Evolutionary conservation across 92 coral and sea anemone species (phyloP).

Genomic region (Bergia sp.): DNA sequence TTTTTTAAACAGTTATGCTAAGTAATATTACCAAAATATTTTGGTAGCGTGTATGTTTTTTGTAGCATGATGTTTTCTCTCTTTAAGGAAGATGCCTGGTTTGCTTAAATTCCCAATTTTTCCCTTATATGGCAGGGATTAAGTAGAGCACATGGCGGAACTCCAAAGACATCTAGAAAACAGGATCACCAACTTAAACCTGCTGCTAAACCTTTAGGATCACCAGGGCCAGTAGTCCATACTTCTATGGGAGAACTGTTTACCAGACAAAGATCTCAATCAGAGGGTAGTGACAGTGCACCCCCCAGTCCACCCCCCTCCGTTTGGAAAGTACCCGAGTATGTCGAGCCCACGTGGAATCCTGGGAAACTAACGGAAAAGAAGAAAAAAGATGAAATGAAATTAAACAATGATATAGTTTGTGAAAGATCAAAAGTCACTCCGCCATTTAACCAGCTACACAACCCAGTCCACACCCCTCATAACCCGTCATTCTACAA

Average conservation of each 20-base stretch:
- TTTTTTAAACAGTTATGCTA: too few species aligned
- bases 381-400: constrained; percentile 53
- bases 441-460: constrained; percentile 93
- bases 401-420: constrained; percentile 90
- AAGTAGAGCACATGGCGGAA: constrained; percentile 43
- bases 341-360: constrained; percentile 96
- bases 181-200: constrained; percentile 64
- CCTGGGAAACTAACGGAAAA: constrained; percentile 80
- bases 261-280: constrained; percentile 71
- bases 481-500: constrained; percentile 68
- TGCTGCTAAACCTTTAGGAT: constrained; percentile 51
- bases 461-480: constrained; percentile 81
- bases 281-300: constrained; percentile 82
- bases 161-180: constrained; percentile 65
- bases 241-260: constrained; percentile 39
- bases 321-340: constrained; percentile 99
- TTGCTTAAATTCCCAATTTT: not conserved
- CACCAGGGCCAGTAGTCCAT: constrained; percentile 58
- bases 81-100: not conserved
- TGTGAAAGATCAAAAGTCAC: constrained; percentile 81
- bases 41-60: too few species aligned
- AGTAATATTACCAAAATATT: too few species aligned
- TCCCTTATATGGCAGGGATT: constrained; percentile 29
- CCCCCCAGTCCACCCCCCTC: constrained; percentile 99
- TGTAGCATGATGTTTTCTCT: too few species aligned